Base-by-base conservation (phyloP, 2,113 vertebrate species). In the Neolamprologus toae region DNA sequence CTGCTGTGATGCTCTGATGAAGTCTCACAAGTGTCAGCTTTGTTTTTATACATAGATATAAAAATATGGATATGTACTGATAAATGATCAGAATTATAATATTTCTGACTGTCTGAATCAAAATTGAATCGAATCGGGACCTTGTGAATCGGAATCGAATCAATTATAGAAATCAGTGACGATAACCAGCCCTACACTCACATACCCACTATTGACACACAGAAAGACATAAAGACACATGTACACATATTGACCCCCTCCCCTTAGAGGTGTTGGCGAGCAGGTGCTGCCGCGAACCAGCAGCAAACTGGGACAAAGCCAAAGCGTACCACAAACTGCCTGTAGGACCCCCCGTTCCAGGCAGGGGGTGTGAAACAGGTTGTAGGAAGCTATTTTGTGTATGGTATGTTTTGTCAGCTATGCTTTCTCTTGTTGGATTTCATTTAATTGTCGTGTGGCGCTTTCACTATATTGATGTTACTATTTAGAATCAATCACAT, bases 361-460 rank as follows among this genome's bases (percentile, higher is more conserved):
- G 33, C 61, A 66, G 33, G 61, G 2, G 33, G 61, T 21, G 10
- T 66, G 61, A 37, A 66, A 66, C 61, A 3, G 4, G 61, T 37
- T 37, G 57, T 33, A 33, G 16, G 28, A 33, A 19, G 16, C 0
- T 61, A 19, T 33, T 61, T 63, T 63, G 59, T 63, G 28, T 63
- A 19, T 33, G 28, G 9, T 33, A 63, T 33, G 9, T 63, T 63
- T 63, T 63, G 61, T 37, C 11, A 68, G 61, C 51, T 73, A 4
- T 7, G 11, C 23, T 53, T 53, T 73, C 7, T 54, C 51, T 57
- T 16, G 71, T 78, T 49, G 16, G 23, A 47, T 76, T 76, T 47
- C 0, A 31, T 49, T 31, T 78, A 28, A 8, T 49, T 78, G 23
- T 7, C 0, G 7, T 78, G 16, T 49, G 11, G 26, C 1, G 0